Base-by-base conservation (phyloP, 1,140 invertebrate genomes). In the Parasteatoda tepidariorum region DNA sequence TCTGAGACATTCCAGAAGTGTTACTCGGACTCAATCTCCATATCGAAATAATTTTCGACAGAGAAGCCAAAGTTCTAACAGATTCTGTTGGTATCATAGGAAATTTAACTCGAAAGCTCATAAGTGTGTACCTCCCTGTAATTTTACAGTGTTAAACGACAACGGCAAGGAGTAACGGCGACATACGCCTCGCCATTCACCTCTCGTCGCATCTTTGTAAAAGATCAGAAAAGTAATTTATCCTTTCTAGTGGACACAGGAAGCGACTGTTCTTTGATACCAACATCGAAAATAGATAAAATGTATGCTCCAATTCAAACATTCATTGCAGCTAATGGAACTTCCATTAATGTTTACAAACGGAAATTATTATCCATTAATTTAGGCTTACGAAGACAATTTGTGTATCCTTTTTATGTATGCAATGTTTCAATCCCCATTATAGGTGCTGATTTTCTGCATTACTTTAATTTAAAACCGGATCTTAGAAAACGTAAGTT, bases 381-480 rank as follows among this genome's bases (percentile, higher is more conserved):
- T 22, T 15, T 85, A 2, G 30, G 28, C 5, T 34, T 85, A 5
- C 2, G 82, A 5, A 66, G 54, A 31, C 15, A 6, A 62, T 62
- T 85, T 30, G 31, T 6, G 18, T 85, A 38, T 7, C 18, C 26
- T 24, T 85, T 84, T 30, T 31, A 38, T 1, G 28, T 76, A 7
- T 31, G 31, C 7, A 66, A 66, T 22, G 64, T 79, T 3, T n/a
- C 24, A 3, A 38, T 9, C 11, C 41, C 55, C 2, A 85, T 84
- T 3, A 75, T 85, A 2, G 70, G 84, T 31, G 84, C 83, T 9
- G 84, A 85, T 67, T 84, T 84, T 57, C 33, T 85, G 13, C 33
- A 55, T 31, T 26, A 76, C 31, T 84, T 84, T 74, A 31, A 84
- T 41, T 26, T 85, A 11, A 15, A 26, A 6, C 67, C 82, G 9